Evolutionary conservation across 2,113 vertebrate genomes (phyloP), one percentile per base, ranked within the genome.

Genomic region (Vulpes vulpes): DNA sequence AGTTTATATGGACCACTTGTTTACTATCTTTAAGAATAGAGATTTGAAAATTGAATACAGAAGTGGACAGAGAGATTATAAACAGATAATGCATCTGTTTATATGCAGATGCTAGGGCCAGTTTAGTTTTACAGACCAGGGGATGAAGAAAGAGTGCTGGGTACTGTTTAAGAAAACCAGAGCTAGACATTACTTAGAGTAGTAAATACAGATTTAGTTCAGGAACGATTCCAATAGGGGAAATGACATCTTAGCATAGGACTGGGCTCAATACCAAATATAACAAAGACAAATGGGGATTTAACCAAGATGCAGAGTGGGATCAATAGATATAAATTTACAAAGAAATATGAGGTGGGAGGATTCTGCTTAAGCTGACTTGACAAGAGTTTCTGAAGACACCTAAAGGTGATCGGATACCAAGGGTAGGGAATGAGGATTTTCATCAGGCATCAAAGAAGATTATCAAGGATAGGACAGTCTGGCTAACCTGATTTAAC

Each of bases 201-300:
- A 11, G 4, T 79, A 55, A 92, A 87, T 25, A 60, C 3, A 80
- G 10, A 62, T 94, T 93, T 96, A 69, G 69, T 76, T 73, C 20
- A 92, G 30, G 7, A 90, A 67, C 8, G 57, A 23, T 74, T 43
- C 15, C 17, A 80, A 59, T 22, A 35, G 57, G 10, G 3, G 14
- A 55, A 69, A 60, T 32, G 10, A 4, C 8, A 64, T 5, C 20
- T 76, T 49, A n/a, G 0, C 23, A 67, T 64, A 81, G 12, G 92
- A 12, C 2, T 69, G 43, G 32, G 5, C 20, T 89, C 22, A 89
- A 5, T 60, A 87, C 11, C 79, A 79, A 92, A 49, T 30, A 43
- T 20, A 81, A 19, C 1, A 74, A 51, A 5, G 16, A 62, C 5
- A 85, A 67, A 38, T 20, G 11, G 2, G 30, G 8, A 83, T 71